These are phyloP conservation scores for Achroia grisella DNA, from an alignment of 1,140 invertebrate genomes.

Conservation along the genomic window DNA sequence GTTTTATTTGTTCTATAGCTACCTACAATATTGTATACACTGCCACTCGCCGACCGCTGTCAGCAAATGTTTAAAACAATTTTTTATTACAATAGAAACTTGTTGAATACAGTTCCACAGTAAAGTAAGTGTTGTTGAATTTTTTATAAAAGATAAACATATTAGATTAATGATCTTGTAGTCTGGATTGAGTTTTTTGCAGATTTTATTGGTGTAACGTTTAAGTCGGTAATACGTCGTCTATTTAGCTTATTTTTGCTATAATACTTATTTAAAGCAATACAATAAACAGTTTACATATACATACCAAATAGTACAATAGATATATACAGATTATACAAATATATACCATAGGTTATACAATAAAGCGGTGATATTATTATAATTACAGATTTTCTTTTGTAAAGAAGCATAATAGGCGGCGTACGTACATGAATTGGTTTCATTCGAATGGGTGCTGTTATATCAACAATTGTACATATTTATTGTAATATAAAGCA, in stretches of 20 bases:
- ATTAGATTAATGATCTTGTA: constrained; percentile 72
- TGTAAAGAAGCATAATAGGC: constrained; percentile 49
- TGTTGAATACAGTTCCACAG: constrained; percentile 68
- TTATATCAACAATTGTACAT: constrained; percentile 70
- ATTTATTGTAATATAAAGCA: constrained; percentile 70
- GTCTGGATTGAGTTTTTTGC: constrained; percentile 70
- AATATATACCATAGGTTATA: constrained; percentile 61
- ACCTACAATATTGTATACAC: constrained; percentile 47
- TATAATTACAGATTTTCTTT: constrained; percentile 42
- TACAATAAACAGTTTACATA: constrained; percentile 48
- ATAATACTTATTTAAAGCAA: constrained; percentile 38
- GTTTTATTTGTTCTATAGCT: constrained; percentile 31
- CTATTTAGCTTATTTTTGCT: constrained; percentile 66
- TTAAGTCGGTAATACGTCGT: constrained; percentile 37
- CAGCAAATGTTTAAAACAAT: constrained; percentile 44
- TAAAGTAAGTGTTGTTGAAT: constrained; percentile 73
- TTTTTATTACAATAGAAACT: constrained; percentile 68
- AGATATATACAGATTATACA: constrained; percentile 65
- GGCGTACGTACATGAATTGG: constrained; percentile 34
- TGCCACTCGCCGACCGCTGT: constrained; percentile 71
- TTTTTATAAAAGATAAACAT: constrained; percentile 71
- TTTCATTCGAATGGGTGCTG: constrained; percentile 68
- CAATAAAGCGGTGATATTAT: constrained; percentile 61
- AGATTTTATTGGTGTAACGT: constrained; percentile 64
- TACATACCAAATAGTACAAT: constrained; percentile 64